Percentiles rank a stretch among this genome's conserved stretches.
Conservation (phyloP, 1,140 invertebrate species). For the Gonatopus flavifemur region DNA sequence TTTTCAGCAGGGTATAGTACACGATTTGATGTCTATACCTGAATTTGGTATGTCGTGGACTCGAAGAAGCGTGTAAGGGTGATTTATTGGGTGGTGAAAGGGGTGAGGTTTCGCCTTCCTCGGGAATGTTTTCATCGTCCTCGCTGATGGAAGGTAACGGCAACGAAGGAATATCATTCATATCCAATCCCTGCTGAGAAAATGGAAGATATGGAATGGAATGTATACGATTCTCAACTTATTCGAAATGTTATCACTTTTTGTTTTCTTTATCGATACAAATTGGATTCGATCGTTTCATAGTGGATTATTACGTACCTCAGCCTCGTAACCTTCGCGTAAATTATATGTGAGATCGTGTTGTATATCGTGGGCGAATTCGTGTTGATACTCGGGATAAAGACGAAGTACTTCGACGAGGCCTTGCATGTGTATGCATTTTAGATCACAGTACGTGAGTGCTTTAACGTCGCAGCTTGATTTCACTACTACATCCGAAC, state of each 20-base stretch:
- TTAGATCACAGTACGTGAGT: constrained; percentile 93
- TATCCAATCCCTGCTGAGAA: constrained; percentile 71
- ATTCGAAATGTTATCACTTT: background rate
- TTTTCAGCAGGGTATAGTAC: background rate
- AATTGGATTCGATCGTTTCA: background rate
- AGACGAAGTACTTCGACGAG: constrained; percentile 86
- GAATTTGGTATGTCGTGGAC: constrained; percentile 71
- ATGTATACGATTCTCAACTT: background rate
- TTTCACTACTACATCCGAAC: constrained; percentile 80
- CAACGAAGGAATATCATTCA: constrained; percentile 76
- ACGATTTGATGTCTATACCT: too few relatives aligned
- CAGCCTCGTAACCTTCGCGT: constrained; percentile 87
- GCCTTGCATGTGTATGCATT: constrained; percentile 89
- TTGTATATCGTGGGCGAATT: constrained; percentile 91
- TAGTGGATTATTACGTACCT: constrained; percentile 56
- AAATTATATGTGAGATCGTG: constrained; percentile 96
- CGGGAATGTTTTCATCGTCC: constrained; percentile 83
- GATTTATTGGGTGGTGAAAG: constrained; percentile 66
- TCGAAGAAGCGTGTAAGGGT: constrained; percentile 60
- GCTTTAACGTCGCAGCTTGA: constrained; percentile 94
- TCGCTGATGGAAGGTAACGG: constrained; percentile 89
- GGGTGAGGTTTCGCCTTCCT: constrained; percentile 69
- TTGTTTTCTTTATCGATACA: background rate
- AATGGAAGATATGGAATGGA: background rate
- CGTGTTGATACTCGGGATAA: constrained; percentile 92